These are phyloP conservation scores for Rhinoptilus africanus DNA, from an alignment of 2,113 vertebrate species.

Conservation along the genomic window DNA sequence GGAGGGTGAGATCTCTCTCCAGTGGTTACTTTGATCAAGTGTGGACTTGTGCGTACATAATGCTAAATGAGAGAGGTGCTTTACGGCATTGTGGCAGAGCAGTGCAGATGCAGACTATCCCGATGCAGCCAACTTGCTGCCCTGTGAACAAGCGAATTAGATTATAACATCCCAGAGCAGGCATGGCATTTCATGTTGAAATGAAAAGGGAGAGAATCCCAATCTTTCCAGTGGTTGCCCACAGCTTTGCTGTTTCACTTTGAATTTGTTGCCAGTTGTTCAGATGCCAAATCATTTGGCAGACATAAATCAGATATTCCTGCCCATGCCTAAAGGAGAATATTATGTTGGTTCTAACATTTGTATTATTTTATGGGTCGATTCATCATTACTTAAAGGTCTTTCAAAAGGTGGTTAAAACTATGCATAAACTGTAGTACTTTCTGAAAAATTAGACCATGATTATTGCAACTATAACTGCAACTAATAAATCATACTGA, in stretches of 20 bases:
- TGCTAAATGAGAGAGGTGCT: not conserved
- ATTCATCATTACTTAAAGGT: slow-evolving; percentile 4
- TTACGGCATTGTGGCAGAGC: not conserved
- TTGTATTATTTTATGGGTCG: not conserved
- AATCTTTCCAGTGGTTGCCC: not conserved
- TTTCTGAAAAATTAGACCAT: not conserved
- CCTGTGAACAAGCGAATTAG: not conserved
- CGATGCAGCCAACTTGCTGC: not conserved
- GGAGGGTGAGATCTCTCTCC: not conserved
- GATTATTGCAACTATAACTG: not conserved
- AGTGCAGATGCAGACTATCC: not conserved
- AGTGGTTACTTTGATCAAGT: slow-evolving; percentile 23
- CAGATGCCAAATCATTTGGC: slow-evolving; percentile 2
- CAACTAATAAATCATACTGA: slow-evolving; percentile 2
- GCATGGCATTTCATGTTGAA: not conserved
- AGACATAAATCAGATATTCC: not conserved
- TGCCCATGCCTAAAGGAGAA: slow-evolving; percentile 6
- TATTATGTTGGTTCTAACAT: not conserved
- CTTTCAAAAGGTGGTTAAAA: slow-evolving; percentile 28
- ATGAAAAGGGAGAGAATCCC: not conserved
- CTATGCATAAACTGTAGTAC: not conserved
- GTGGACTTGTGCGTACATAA: not conserved
- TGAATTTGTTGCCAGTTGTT: slow-evolving; percentile 19
- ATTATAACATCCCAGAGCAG: not conserved
- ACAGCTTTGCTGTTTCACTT: slow-evolving; percentile 6